Evolutionary conservation across 2,888 invertebrate genomes (phyloP).

Genomic region (Lumbricus terrestris): DNA sequence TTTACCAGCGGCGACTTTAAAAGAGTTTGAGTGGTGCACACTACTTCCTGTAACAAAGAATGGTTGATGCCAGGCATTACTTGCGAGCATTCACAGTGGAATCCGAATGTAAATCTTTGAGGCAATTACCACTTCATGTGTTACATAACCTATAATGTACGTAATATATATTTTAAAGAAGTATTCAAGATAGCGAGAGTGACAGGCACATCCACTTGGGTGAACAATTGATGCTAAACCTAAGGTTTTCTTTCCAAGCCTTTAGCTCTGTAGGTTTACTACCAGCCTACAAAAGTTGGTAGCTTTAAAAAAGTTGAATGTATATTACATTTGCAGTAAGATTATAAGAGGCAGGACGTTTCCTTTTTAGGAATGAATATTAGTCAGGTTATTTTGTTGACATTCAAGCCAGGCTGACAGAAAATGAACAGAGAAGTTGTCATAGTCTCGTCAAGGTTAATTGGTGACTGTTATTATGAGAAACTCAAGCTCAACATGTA

Average conservation of each 20-base stretch:
- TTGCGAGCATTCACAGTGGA: not conserved
- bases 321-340: not conserved
- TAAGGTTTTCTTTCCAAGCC: not conserved
- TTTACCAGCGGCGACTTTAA: not conserved
- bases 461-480: not conserved
- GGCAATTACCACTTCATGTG: not conserved
- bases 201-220: not conserved
- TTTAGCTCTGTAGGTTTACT: not conserved
- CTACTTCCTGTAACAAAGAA: not conserved
- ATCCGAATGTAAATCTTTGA: not conserved
- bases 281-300: not conserved
- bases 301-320: not conserved
- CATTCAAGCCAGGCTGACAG: not conserved
- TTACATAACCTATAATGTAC: not conserved
- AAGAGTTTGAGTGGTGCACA: not conserved
- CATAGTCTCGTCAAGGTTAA: not conserved
- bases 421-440: not conserved
- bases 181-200: not conserved
- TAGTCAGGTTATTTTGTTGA: not conserved
- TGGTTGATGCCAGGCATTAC: not conserved
- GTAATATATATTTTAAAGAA: not conserved
- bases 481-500: not conserved
- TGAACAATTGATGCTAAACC: not conserved
- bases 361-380: not conserved
- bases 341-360: not conserved